Evolutionary conservation across 1,140 invertebrate species (phyloP).

Genomic region (Aporrectodea caliginosa): DNA sequence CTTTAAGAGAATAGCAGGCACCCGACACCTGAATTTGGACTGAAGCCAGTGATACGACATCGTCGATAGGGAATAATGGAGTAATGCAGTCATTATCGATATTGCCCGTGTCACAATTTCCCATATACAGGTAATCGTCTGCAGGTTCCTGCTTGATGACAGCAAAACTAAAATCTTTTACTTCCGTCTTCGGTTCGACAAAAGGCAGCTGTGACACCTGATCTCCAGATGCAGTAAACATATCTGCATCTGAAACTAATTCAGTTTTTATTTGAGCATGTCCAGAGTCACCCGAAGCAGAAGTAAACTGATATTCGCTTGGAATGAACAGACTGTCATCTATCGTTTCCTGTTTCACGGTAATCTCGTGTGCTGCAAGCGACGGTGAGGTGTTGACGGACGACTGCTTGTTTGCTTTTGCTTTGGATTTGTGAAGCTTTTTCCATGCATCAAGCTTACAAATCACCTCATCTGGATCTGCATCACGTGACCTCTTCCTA

Average conservation of each 20-base stretch:
- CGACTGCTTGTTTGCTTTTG: not conserved
- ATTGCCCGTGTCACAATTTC: too few relatives aligned
- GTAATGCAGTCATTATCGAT: too few relatives aligned
- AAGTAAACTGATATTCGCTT: not conserved
- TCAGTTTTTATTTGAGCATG: not conserved
- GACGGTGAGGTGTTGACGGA: too few relatives aligned
- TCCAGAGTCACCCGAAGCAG: not conserved
- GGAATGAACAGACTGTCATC: not conserved
- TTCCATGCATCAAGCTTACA: not conserved
- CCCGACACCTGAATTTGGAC: too few relatives aligned
- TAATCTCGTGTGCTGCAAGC: too few relatives aligned
- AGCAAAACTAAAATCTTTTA: not conserved
- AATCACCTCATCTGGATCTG: not conserved
- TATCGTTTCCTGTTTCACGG: not conserved
- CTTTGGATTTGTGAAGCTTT: not conserved
- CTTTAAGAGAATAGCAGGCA: too few relatives aligned
- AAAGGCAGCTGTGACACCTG: not conserved
- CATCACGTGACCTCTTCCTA: not conserved
- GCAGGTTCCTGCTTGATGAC: not conserved
- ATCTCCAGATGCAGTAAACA: not conserved
- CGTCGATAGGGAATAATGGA: too few relatives aligned
- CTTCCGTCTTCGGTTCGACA: not conserved
- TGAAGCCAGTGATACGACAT: too few relatives aligned
- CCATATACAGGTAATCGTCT: not conserved
- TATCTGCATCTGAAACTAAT: too few relatives aligned